A percentile compares a stretch with the other conserved stretches of the same genome.
phyloP scores from a whole-genome alignment of 2,113 vertebrate genomes.

The Antechinus stuartii region DNA sequence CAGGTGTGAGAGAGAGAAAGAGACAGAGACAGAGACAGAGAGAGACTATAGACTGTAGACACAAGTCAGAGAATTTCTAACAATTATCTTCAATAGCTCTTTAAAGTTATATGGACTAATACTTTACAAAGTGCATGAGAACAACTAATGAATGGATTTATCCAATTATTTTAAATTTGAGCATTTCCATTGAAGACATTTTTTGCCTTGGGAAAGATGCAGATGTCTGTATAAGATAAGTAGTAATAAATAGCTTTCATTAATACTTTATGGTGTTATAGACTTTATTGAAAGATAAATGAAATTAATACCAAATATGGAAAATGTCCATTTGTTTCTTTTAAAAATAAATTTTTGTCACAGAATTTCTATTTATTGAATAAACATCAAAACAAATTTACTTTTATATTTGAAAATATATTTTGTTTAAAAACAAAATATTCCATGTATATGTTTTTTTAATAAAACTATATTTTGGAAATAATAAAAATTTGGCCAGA shows the following conservation, averaged over 20 bases:
- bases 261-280: neutral
- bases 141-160: neutral
- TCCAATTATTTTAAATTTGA: constrained; percentile 39
- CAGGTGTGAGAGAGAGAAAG: neutral
- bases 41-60: too few relatives aligned
- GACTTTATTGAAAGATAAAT: neutral
- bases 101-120: constrained; percentile 9
- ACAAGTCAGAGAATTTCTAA: neutral
- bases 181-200: constrained; percentile 30
- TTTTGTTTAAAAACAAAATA: constrained; percentile 32
- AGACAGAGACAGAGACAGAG: neutral
- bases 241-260: neutral
- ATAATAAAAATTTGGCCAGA: neutral
- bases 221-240: neutral
- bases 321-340: neutral
- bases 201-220: constrained; percentile 7
- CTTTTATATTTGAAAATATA: constrained; percentile 25
- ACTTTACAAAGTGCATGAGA: constrained; percentile 12
- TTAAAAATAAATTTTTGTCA: constrained; percentile 19
- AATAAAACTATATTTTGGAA: constrained; percentile 14
- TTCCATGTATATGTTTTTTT: neutral
- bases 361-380: constrained; percentile 13
- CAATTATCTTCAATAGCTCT: neutral
- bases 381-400: constrained; percentile 12
- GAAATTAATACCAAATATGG: constrained; percentile 29